Conservation (phyloP, 2,797 vertebrate species). For the Poeciliopsis presidionis region DNA sequence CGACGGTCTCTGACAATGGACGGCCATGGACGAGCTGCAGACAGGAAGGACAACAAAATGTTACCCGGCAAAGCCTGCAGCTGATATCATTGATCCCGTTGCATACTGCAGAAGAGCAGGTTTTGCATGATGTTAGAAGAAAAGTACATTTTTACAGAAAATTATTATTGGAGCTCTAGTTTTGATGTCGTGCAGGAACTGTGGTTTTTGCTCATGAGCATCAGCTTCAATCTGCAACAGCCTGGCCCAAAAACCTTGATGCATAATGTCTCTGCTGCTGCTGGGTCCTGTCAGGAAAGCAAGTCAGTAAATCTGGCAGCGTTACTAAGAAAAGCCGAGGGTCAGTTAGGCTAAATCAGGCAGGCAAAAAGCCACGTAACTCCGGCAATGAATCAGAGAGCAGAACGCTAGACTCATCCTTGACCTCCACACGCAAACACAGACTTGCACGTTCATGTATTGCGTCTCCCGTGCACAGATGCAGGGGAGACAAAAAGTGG, state of each 20-base stretch:
- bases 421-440: conserved; percentile 18
- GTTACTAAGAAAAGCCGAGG: conserved; percentile 64
- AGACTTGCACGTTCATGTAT: conserved; percentile 16
- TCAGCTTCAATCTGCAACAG: conserved; percentile 75
- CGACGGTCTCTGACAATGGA: conserved; percentile 32
- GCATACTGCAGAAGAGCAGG: not conserved
- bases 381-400: conserved; percentile 63
- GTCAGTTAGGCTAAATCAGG: conserved; percentile 67
- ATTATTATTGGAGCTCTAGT: conserved; percentile 41
- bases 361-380: conserved; percentile 60
- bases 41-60: conserved; percentile 43
- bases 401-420: conserved; percentile 56
- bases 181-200: conserved; percentile 53
- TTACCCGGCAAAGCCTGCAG: not conserved
- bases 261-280: conserved; percentile 58
- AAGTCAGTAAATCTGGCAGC: conserved; percentile 73
- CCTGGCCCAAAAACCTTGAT: conserved; percentile 62
- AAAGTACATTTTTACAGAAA: not conserved
- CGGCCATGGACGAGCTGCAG: conserved; percentile 33
- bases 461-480: conserved; percentile 55
- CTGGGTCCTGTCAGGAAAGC: conserved; percentile 57
- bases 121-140: not conserved
- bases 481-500: conserved; percentile 55
- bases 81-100: not conserved
- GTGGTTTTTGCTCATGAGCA: conserved; percentile 64